Percentiles rank a stretch among this genome's conserved stretches.
These are phyloP conservation scores for Conus betulinus DNA, from an alignment of 1,140 invertebrate genomes.

Conservation along the genomic window DNA sequence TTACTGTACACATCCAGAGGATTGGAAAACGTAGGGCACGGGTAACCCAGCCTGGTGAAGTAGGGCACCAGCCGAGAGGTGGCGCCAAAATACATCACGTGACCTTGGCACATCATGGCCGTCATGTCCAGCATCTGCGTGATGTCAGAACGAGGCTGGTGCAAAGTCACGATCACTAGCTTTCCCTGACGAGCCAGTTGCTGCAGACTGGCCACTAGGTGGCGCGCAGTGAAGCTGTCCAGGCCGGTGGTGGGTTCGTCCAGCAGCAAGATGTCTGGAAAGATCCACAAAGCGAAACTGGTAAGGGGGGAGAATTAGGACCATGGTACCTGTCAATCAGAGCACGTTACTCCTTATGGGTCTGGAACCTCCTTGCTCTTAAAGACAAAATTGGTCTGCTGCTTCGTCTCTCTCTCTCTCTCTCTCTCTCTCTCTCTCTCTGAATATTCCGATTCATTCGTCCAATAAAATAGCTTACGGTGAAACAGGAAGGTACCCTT, in stretches of 20 bases:
- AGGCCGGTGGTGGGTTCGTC: conserved; percentile 69
- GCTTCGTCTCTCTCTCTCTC: no score
- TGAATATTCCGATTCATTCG: no score
- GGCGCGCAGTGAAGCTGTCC: conserved; percentile 64
- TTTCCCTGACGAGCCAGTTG: conserved; percentile 59
- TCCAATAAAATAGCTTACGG: no score
- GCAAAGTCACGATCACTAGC: conserved; percentile 65
- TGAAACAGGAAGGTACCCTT: no score
- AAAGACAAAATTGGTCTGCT: no score
- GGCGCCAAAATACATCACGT: conserved; percentile 57
- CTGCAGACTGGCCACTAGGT: conserved; percentile 57
- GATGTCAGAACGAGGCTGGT: conserved; percentile 69
- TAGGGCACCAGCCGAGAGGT: conserved; percentile 58
- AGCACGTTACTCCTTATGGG: no score
- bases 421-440: no score
- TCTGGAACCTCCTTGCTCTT: no score
- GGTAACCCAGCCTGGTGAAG: conserved; percentile 58
- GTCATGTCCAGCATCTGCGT: conserved; percentile 63
- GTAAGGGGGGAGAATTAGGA: no score
- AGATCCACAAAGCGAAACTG: no score
- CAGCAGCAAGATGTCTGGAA: conserved; percentile 63
- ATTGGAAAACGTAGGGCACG: conserved; percentile 62
- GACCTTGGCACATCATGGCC: conserved; percentile 50
- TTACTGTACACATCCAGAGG: conserved; percentile 65
- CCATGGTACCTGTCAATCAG: no score